Percentiles rank a stretch among this genome's conserved stretches.
Conservation (phyloP, 2,797 vertebrate genomes). For the Numenius phaeopus region DNA sequence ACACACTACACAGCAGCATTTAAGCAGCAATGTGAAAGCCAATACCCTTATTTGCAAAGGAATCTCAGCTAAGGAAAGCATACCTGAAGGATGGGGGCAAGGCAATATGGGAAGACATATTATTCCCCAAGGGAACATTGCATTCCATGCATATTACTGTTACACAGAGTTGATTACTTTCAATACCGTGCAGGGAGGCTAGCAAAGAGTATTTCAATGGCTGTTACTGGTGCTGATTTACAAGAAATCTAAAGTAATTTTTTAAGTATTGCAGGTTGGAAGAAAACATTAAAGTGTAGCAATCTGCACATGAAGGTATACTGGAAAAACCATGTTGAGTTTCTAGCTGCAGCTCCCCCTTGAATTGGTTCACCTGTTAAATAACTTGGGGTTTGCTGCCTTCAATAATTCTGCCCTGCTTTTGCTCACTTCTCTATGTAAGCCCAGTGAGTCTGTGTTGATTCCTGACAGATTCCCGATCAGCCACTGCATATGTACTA, state of each 20-base stretch:
- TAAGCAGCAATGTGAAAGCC: neutral
- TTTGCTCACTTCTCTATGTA: neutral
- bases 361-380: neutral
- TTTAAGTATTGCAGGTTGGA: neutral
- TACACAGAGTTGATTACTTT: conserved; percentile 11
- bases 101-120: neutral
- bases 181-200: neutral
- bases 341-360: neutral
- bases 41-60: conserved; percentile 21
- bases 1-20: neutral
- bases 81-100: neutral
- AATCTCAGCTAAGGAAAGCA: neutral
- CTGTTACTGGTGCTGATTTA: conserved; percentile 21
- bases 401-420: neutral
- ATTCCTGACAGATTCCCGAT: neutral
- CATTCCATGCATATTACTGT: neutral
- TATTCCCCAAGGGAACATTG: neutral
- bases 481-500: neutral
- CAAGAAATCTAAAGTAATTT: conserved; percentile 23
- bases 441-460: neutral
- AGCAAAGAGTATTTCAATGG: neutral
- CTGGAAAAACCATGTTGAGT: accelerated
- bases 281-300: neutral
- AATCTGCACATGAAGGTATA: neutral
- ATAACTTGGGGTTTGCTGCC: neutral